Evolutionary conservation across 2,113 vertebrate species (phyloP), one percentile per base, ranked within the genome.

Genomic region (Rhizomys pruinosus): DNA sequence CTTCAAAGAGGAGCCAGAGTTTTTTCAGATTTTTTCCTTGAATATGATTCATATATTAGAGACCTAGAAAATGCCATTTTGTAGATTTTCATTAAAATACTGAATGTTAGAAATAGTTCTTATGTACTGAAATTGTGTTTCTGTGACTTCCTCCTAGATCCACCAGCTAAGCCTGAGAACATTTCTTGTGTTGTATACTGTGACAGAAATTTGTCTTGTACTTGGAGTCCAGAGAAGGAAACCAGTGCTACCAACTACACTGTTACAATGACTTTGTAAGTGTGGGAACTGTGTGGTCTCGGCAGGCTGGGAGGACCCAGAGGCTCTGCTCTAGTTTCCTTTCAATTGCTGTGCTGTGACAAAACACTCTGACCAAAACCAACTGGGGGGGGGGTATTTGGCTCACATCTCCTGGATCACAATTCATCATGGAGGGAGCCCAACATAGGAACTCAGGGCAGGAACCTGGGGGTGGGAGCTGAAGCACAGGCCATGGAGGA

Each of bases 141-240:
- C 15, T 59, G 55, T 55, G 84, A 37, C 11, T 80, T 79, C 47
- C 52, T 93, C n/a, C 29, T n/a, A 98, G 98, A 79, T 94, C 91
- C 59, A 29, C 98, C 98, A 7, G 95, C 97, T 37, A 90, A 42
- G 34, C 98, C 98, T 72, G 52, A 94, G 96, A 98, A 98, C 96
- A 97, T 98, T 94, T 98, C 98, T 27, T 98, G 98, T 23, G 0
- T 98, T 84, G 98, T 95, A 63, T 97, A 97, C 74, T 81, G 96
- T 34, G 0, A 9, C 0, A 4, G 1, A 42, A 92, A 96, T 86
- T 94, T 98, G 94, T 97, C 95, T 22, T 98, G 98, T 84, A 97
- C 92, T n/a, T 98, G 98, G 98, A 97, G 82, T 61, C 82, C 96
- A 55, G 97, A 95, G 96, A 95, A 93, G 87, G 93, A 97, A 88